Percentiles rank a stretch among this genome's conserved stretches.
Evolutionary conservation across 2,113 vertebrate genomes (phyloP).

Genomic region (Nesogale talazaci): DNA sequence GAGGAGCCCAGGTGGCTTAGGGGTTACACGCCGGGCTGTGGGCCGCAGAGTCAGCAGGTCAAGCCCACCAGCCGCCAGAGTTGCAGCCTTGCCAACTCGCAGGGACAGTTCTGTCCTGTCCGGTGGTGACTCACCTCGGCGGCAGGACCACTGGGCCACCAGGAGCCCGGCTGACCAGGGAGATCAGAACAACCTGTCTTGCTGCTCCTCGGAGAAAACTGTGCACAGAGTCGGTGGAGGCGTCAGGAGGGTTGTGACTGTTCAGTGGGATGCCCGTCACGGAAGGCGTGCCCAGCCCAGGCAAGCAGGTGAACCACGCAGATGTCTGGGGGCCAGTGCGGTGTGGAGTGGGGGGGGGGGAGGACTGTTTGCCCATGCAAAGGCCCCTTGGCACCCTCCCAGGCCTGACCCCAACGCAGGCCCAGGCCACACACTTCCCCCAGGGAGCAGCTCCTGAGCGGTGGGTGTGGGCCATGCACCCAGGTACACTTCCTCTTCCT

Average conservation of each 20-base stretch:
- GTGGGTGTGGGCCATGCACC: neutral
- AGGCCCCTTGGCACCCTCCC: neutral
- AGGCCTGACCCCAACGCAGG: neutral
- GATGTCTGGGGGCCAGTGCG: accelerated
- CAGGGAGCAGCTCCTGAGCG: neutral
- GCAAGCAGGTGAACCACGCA: accelerated
- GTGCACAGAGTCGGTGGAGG: too few relatives aligned
- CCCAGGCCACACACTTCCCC: neutral
- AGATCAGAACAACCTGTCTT: too few relatives aligned
- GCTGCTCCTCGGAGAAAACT: neutral
- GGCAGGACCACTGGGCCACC: too few relatives aligned
- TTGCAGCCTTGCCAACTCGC: too few relatives aligned
- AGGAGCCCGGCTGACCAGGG: neutral
- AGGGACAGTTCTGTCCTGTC: too few relatives aligned
- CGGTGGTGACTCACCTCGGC: too few relatives aligned
- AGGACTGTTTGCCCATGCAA: too few relatives aligned
- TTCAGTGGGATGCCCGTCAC: neutral
- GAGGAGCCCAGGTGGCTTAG: too few relatives aligned
- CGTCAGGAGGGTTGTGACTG: neutral
- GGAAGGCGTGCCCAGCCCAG: neutral
- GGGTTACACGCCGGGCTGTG: too few relatives aligned
- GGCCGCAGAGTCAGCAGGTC: too few relatives aligned
- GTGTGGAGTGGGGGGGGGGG: neutral
- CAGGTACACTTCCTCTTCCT: neutral
- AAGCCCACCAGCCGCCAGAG: too few relatives aligned